These are phyloP conservation scores for Phainopepla nitens DNA, from an alignment of 2,113 vertebrate species.

Conservation along the genomic window DNA sequence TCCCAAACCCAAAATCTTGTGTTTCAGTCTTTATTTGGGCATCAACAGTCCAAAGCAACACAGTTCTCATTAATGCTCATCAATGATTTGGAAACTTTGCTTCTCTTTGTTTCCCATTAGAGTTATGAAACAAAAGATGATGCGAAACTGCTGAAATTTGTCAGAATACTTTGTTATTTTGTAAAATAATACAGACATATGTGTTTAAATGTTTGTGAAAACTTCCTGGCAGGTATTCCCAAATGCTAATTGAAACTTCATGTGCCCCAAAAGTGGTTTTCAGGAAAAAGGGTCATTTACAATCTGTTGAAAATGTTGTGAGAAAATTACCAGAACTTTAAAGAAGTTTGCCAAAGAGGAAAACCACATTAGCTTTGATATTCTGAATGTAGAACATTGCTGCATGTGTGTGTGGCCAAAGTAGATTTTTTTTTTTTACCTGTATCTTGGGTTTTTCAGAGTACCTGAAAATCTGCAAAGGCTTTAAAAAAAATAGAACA, in stretches of 20 bases:
- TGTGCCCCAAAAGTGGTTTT: constrained; percentile 6
- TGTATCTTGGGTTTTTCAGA: neutral
- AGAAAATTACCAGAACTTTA: neutral
- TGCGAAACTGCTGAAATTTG: constrained; percentile 1
- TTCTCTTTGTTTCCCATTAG: constrained; percentile 30
- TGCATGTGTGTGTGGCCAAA: neutral
- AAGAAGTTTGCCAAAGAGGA: neutral
- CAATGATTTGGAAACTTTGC: constrained; percentile 19
- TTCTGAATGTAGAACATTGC: neutral
- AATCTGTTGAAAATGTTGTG: neutral
- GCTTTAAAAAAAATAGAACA: constrained; percentile 36
- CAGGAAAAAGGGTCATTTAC: neutral
- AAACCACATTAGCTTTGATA: neutral
- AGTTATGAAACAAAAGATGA: constrained; percentile 48
- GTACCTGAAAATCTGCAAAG: neutral
- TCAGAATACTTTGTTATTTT: constrained; percentile 35
- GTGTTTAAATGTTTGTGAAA: constrained; percentile 15
- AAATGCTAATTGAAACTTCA: neutral
- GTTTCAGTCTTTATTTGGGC: neutral
- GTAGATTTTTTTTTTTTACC: neutral
- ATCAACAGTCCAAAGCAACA: neutral
- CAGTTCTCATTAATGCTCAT: neutral
- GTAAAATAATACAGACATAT: neutral
- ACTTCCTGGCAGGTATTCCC: constrained; percentile 31
- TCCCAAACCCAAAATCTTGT: neutral